Evolutionary conservation across 2,888 invertebrate species (phyloP).

Genomic region (Dicycla oo): DNA sequence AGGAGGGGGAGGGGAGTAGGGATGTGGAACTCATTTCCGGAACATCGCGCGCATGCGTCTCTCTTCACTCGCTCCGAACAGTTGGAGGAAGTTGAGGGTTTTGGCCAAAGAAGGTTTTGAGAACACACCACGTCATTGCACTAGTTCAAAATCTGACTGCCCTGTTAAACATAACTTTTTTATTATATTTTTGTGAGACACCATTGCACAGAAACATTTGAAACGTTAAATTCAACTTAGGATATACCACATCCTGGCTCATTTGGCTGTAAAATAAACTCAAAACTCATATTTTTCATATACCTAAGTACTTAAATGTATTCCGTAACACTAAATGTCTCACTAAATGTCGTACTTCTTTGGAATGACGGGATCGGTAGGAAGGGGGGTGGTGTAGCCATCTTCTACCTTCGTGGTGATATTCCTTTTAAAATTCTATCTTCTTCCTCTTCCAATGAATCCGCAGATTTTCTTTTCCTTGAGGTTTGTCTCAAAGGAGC

Average conservation of each 20-base stretch:
- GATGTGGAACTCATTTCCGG: conserved; percentile 76
- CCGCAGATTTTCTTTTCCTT: too few species aligned
- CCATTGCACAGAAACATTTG: neutral
- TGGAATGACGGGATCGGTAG: too few species aligned
- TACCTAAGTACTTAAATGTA: too few species aligned
- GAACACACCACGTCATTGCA: neutral
- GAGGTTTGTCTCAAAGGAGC: too few species aligned
- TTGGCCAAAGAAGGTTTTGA: neutral
- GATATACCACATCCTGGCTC: neutral
- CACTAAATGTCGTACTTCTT: too few species aligned
- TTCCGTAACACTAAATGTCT: neutral
- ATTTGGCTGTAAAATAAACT: neutral
- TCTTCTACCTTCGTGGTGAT: too few species aligned
- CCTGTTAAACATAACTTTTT: neutral
- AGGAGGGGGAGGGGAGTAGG: conserved; percentile 21
- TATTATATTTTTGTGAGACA: neutral
- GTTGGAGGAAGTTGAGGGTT: conserved; percentile 12
- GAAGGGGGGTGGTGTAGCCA: too few species aligned
- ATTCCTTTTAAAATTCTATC: too few species aligned
- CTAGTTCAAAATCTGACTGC: neutral
- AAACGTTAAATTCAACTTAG: neutral
- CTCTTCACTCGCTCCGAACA: conserved; percentile 37
- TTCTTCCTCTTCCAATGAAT: too few species aligned
- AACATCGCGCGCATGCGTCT: conserved; percentile 63
- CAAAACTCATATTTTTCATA: neutral